Evolutionary conservation across 2,113 vertebrate genomes (phyloP).

Genomic region (Camelus dromedarius): DNA sequence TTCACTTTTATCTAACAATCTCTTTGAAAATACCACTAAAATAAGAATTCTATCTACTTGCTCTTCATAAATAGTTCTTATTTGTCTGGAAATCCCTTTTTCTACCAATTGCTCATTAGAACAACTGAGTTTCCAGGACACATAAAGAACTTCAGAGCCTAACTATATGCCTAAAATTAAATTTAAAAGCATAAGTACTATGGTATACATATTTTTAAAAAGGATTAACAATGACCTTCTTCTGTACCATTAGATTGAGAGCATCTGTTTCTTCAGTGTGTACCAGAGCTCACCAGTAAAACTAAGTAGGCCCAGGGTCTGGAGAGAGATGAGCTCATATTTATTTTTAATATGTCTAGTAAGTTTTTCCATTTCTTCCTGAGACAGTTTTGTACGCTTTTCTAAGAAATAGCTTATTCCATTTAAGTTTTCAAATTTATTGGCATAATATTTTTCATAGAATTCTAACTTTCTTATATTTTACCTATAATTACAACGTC

Average conservation of each 20-base stretch:
- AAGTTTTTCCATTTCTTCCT: neutral
- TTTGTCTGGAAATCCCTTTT: neutral
- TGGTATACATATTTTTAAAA: neutral
- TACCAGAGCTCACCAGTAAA: neutral
- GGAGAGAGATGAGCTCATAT: neutral
- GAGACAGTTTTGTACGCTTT: neutral
- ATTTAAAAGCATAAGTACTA: neutral
- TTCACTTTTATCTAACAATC: neutral
- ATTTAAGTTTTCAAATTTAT: neutral
- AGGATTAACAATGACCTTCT: neutral
- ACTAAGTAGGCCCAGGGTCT: neutral
- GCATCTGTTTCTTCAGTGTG: neutral
- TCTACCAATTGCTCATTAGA: neutral
- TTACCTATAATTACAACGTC: neutral
- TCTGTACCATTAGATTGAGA: neutral
- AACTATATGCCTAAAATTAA: slow-evolving; percentile 21
- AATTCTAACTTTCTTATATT: neutral
- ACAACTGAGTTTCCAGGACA: neutral
- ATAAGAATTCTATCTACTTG: neutral
- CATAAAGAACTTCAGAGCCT: neutral
- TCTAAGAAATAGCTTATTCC: neutral
- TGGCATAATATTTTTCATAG: neutral
- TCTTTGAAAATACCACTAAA: slow-evolving; percentile 15
- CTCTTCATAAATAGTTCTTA: neutral
- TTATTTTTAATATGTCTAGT: neutral